Evolutionary conservation across 2,797 vertebrate species (phyloP), one percentile per base, ranked within the genome.

Genomic region (Rhincodon typus): DNA sequence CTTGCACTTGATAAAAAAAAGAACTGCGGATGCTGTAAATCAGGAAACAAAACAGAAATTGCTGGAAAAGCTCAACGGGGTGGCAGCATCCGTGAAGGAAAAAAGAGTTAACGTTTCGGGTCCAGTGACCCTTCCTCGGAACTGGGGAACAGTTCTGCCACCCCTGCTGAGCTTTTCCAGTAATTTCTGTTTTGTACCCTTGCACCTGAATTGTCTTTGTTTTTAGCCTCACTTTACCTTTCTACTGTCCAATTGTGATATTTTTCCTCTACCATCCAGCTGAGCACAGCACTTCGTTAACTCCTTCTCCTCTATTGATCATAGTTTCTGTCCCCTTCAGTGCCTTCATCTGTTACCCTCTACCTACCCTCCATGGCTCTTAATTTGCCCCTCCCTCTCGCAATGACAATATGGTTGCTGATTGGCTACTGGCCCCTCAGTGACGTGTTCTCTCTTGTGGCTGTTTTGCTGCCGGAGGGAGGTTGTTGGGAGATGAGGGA

Each of bases 381-480:
- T 17, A 34, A 57, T 34, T 23, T 30, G 50, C 69, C 27, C 17
- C 66, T 23, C 94, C 38, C 6, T n/a, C 17, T 57, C 6, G 25
- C 66, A 69, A 23, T 91, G 7, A n/a, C 27, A 34, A 34, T 19
- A 21, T 46, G 38, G 38, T 42, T 42, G 69, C 94, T 95, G 94
- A 95, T 95, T 95, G 94, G 94, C 38, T 72, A 50, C 1, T 4
- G 25, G 70, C 46, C 19, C 94, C 94, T 95, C 94, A 95, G 94
- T 95, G 94, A 95, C 94, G 94, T 94, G 25, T 50, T 53, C 74
- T 77, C 74, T 57, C 50, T 95, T 95, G 94, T 46, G 94, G 70
- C 17, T 46, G 94, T n/a, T 38, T 30, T 13, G n/a, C 90, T 93
- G 90, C 2, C 12, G n/a, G 70, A 53, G 70, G 69, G 90, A 93